These are phyloP conservation scores for Phyllopteryx taeniolatus DNA, from an alignment of 2,113 vertebrate genomes.

Conservation along the genomic window DNA sequence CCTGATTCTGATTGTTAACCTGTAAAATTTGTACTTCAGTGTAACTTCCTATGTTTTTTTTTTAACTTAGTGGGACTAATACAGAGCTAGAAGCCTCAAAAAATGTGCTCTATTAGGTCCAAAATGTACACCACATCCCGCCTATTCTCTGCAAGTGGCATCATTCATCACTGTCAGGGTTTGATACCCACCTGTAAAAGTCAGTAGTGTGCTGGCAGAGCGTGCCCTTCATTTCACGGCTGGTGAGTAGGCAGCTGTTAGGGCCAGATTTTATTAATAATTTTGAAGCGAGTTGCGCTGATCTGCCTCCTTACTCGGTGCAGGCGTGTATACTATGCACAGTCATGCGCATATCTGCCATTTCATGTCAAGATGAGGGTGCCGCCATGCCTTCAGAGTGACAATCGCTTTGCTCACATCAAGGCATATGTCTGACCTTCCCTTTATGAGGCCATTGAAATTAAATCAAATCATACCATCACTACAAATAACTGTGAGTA, in stretches of 20 bases:
- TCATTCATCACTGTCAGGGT: slow-evolving; percentile 28
- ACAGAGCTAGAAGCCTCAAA: not conserved
- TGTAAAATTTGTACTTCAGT: not conserved
- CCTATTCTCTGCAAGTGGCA: slow-evolving; percentile 17
- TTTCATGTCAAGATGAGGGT: not conserved
- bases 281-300: slow-evolving; percentile 25
- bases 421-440: not conserved
- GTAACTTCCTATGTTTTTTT: not conserved
- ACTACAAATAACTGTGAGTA: too few species aligned
- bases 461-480: too few species aligned
- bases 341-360: not conserved
- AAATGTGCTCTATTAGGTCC: not conserved
- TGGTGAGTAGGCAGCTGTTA: slow-evolving; percentile 54
- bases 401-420: not conserved
- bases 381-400: not conserved
- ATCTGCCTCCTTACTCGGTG: slow-evolving; percentile 29
- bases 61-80: not conserved
- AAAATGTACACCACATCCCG: slow-evolving; percentile 8
- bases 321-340: not conserved
- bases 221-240: slow-evolving; percentile 16
- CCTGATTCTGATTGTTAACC: too few species aligned
- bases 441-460: too few species aligned
- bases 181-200: slow-evolving; percentile 43
- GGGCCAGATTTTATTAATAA: slow-evolving; percentile 47
- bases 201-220: slow-evolving; percentile 38